Base-by-base conservation (phyloP, 2,113 vertebrate genomes). In the Elaphurus davidianus region DNA sequence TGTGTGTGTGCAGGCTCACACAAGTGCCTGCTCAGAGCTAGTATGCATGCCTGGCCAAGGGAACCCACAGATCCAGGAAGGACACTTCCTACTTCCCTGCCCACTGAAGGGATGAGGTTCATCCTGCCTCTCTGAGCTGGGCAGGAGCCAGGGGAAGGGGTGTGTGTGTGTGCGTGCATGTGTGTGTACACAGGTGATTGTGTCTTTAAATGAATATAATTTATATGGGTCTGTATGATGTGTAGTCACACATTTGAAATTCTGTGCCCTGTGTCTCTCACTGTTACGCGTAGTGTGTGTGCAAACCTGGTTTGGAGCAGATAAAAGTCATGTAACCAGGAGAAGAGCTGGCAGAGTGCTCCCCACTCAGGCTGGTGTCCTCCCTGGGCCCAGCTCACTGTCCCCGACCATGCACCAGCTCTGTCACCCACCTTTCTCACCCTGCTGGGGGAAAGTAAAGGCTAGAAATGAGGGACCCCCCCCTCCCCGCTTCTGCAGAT, bases 21-120 rank as follows among this genome's bases (percentile, higher is more conserved):
- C 79, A 47, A 64, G 67, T 0, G 0, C 74, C 92, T 81, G 87
- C 92, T 94, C 85, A 74, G 67, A 52, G 47, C 81, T 84, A n/a
- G 43, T 40, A 19, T 82, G 21, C 50, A 13, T 82, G 74, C 87
- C 89, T 88, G 60, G 88, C 90, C 83, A 30, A 83, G 54, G 60
- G 82, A 74, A 55, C 84, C 82, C 94, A 71, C 40, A 43, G 87
- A 89, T 92, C 36, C 16, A 76, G 90, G 87, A 97, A 90, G 82
- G 88, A 96, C 12, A 27, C 59, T 76, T 36, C 76, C 91, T 17
- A 33, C 90, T 67, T 85, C 85, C 89, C 86, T 97, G 93, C 81
- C 79, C 67, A 25, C 59, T 30, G 23, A 64, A 85, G 94, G 43
- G 27, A 21, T 54, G 47, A 28, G 30, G 54, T 54, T 95, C 79